Percentiles rank a stretch among this genome's conserved stretches.
phyloP scores from a whole-genome alignment of 1,140 invertebrate genomes.

The Acyrthosiphon pisum region DNA sequence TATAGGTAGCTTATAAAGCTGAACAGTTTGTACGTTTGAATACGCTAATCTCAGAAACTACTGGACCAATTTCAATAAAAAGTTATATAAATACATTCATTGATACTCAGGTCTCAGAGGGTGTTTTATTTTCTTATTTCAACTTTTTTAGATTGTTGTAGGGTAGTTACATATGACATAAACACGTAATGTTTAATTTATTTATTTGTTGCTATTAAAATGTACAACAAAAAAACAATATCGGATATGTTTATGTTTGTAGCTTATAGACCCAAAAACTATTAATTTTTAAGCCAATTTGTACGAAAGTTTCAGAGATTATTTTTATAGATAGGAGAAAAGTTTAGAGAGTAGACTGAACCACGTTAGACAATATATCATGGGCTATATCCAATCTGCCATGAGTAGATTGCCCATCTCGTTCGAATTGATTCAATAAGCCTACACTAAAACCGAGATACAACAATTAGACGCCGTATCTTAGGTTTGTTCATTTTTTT shows the following conservation, averaged over 20 bases:
- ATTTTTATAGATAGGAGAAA: too few relatives aligned
- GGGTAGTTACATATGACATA: too few relatives aligned
- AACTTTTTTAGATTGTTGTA: too few relatives aligned
- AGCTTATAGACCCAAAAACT: background rate
- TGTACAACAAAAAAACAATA: background rate
- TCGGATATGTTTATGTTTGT: background rate
- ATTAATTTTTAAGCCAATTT: background rate
- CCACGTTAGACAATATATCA: background rate
- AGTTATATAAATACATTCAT: background rate
- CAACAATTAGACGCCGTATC: too few relatives aligned
- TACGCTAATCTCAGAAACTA: too few relatives aligned
- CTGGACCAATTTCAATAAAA: too few relatives aligned
- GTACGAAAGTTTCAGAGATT: too few relatives aligned
- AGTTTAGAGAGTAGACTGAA: background rate
- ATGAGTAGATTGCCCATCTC: background rate
- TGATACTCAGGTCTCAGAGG: too few relatives aligned
- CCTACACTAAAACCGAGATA: too few relatives aligned
- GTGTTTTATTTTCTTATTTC: too few relatives aligned
- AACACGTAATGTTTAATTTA: too few relatives aligned
- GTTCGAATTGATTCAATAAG: background rate
- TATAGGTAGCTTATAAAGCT: background rate
- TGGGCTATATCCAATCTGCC: background rate
- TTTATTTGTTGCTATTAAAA: background rate
- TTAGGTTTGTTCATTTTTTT: too few relatives aligned
- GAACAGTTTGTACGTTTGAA: background rate